Conservation (phyloP, 2,888 invertebrate genomes). For the Tetranychus truncatus region DNA sequence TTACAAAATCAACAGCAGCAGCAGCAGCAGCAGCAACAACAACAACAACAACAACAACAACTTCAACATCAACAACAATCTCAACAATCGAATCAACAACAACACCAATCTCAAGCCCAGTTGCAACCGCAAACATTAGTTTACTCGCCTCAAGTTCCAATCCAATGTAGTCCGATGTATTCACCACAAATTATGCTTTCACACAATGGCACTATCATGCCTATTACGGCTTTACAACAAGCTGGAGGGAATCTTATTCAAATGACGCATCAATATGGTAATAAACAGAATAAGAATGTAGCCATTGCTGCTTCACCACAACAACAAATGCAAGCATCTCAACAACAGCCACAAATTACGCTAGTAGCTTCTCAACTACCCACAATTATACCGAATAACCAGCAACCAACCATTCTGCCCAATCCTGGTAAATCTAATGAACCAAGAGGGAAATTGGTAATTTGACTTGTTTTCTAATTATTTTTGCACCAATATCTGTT, state of each 20-base stretch:
- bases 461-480: no score
- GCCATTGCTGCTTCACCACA: neutral
- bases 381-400: neutral
- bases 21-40: neutral
- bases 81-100: constrained; percentile 1
- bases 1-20: neutral
- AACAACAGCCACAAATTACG: neutral
- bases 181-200: neutral
- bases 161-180: neutral
- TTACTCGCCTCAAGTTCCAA: neutral
- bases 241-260: neutral
- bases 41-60: neutral
- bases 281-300: neutral
- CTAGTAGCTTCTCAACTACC: neutral
- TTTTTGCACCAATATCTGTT: no score
- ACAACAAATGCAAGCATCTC: no score
- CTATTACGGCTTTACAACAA: neutral
- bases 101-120: constrained; percentile 1
- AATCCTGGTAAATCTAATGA: no score
- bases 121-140: constrained; percentile 11
- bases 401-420: no score
- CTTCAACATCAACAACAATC: neutral
- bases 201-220: neutral
- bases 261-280: neutral
- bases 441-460: no score